Evolutionary conservation across 35 echinoderm and acorn worm genomes (phyloP), one percentile per base, ranked within the genome.

Genomic region (Apostichopus parvimensis): DNA sequence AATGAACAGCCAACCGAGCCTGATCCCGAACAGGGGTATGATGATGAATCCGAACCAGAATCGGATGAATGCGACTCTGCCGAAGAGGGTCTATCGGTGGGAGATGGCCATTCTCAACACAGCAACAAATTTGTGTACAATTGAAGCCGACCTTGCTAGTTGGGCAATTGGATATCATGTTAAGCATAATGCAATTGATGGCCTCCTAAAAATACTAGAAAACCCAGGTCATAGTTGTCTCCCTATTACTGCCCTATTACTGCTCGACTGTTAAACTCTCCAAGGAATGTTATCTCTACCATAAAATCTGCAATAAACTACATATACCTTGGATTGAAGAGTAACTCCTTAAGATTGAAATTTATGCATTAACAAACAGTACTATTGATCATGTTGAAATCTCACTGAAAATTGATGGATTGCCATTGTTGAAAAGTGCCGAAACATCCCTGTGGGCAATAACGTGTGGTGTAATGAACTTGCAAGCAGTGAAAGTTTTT

Each of bases 111-210:
- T 72, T 72, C 12, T 72, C 68, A 72, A 4, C 68, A 72, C 68
- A 72, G 68, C 68, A 72, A 3, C 68, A 72, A 72, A 72, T 72
- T 72, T 72, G 68, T n/a, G 13, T 72, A 56, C 23, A 77, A 79
- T 95, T 22, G 18, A 78, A 89, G 64, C 87, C 56, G 34, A 95
- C 5, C 57, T 95, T 84, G 85, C 57, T 64, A 71, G 25, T 13
- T 95, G 94, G 94, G 91, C 79, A 17, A 82, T 89, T 89, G 73
- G 92, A 14, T 89, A 77, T 84, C 94, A 92, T 55, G 54, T 95
- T 24, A 95, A 92, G 90, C 90, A 93, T 66, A 95, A 95, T 77
- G 91, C 94, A 22, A 79, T 93, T 28, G 94, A 95, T 84, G 28
- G 65, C 34, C 91, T 95, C n/a, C 73, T 95, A 53, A 95, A 95